These are phyloP conservation scores for Dryoscopus gambensis DNA, from an alignment of 2,113 vertebrate species.

Conservation along the genomic window DNA sequence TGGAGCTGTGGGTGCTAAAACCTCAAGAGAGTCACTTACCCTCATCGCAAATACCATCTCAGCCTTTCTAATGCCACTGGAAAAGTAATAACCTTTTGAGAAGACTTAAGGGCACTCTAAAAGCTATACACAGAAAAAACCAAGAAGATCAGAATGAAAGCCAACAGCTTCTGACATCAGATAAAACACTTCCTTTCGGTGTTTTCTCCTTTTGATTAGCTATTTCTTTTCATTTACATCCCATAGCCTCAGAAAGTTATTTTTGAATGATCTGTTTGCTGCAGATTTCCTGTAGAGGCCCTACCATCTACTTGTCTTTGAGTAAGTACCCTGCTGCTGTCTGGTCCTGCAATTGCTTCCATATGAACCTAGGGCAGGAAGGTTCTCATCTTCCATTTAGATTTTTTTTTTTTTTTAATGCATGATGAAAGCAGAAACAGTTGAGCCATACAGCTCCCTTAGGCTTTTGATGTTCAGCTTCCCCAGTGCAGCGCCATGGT, in stretches of 20 bases:
- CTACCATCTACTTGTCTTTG: background rate
- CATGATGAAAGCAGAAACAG: background rate
- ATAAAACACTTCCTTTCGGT: background rate
- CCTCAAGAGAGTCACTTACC: conserved; percentile 17
- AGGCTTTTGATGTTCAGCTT: background rate
- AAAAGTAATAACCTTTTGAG: conserved; percentile 11
- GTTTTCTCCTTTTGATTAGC: background rate
- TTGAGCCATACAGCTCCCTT: background rate
- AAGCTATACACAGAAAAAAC: background rate
- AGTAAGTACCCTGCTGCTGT: background rate
- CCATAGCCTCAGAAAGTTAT: background rate
- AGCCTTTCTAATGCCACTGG: background rate
- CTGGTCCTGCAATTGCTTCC: background rate
- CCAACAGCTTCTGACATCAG: background rate
- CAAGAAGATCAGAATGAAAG: background rate
- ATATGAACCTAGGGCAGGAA: background rate
- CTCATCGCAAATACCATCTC: background rate
- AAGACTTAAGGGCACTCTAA: background rate
- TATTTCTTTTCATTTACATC: background rate
- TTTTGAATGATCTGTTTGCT: background rate
- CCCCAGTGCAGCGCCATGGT: background rate
- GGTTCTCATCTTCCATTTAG: background rate
- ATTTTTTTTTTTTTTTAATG: background rate
- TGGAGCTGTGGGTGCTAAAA: conserved; percentile 14
- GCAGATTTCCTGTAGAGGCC: background rate